phyloP scores from a whole-genome alignment of 2,113 vertebrate species.

The Tapirus terrestris region DNA sequence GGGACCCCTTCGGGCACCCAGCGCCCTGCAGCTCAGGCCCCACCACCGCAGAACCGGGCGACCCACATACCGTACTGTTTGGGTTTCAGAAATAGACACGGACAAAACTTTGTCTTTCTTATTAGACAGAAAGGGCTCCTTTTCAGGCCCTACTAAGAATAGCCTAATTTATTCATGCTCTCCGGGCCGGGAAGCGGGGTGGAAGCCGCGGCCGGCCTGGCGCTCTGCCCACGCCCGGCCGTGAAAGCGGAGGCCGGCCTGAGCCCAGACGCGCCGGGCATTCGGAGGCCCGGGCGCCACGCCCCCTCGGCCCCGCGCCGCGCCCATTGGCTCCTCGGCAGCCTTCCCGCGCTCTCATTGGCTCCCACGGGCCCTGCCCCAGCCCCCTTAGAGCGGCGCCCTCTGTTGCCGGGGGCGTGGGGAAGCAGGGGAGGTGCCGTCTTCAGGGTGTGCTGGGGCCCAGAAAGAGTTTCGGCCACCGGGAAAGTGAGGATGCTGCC shows the following conservation, averaged over 20 bases:
- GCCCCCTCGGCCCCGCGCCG: rapidly evolving
- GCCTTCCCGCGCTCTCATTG: slow-evolving; percentile 75
- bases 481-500: neutral
- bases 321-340: neutral
- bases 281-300: slow-evolving; percentile 59
- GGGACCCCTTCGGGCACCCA: neutral
- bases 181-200: slow-evolving; percentile 43
- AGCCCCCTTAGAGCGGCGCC: neutral
- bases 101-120: slow-evolving; percentile 61
- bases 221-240: slow-evolving; percentile 79
- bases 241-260: slow-evolving; percentile 75
- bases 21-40: rapidly evolving
- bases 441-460: neutral
- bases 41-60: rapidly evolving
- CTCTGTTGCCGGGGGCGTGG: neutral
- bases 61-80: neutral
- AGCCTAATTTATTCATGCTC: slow-evolving; percentile 86
- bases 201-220: slow-evolving; percentile 79
- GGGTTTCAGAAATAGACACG: slow-evolving; percentile 82
- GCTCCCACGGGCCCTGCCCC: slow-evolving; percentile 72
- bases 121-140: slow-evolving; percentile 47
- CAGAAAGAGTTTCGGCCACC: rapidly evolving
- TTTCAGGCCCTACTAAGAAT: slow-evolving; percentile 85
- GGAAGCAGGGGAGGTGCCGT: rapidly evolving
- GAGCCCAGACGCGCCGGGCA: slow-evolving; percentile 71